A percentile compares a stretch with the other conserved stretches of the same genome.
Conservation (phyloP, 2,888 invertebrate genomes). For the Lochmaea capreae region DNA sequence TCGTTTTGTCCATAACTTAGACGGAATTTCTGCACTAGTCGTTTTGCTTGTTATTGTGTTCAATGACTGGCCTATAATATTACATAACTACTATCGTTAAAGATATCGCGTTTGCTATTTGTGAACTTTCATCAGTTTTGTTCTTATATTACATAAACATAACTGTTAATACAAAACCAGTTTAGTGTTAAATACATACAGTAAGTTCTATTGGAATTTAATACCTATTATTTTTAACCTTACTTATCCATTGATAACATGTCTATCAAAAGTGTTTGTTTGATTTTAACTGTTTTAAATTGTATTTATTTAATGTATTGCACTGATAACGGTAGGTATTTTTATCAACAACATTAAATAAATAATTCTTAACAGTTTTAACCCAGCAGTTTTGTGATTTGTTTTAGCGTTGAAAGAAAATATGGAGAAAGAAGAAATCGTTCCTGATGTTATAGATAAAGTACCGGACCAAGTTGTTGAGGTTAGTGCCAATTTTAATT, state of each 20-base stretch:
- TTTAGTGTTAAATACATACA: too few relatives aligned
- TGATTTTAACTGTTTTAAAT: constrained; percentile 11
- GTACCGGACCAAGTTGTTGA: constrained; percentile 51
- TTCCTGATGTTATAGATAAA: constrained; percentile 60
- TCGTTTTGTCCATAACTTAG: too few relatives aligned
- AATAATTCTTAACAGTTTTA: not conserved
- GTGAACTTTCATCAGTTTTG: not conserved
- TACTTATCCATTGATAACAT: constrained; percentile 5
- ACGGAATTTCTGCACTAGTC: too few relatives aligned
- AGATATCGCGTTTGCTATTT: not conserved
- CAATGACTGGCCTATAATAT: not conserved
- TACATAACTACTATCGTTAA: not conserved
- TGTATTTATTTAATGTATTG: constrained; percentile 6
- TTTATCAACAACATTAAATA: not conserved
- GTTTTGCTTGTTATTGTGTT: not conserved
- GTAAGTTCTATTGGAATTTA: not conserved
- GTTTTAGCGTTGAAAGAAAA: not conserved
- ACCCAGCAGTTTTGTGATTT: not conserved
- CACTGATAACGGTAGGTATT: constrained; percentile 25
- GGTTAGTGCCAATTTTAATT: constrained; percentile 39
- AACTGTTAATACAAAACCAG: too few relatives aligned
- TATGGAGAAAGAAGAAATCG: constrained; percentile 58
- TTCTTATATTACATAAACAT: too few relatives aligned
- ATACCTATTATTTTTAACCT: not conserved
- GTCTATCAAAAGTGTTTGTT: constrained; percentile 19